Percentiles rank a stretch among this genome's conserved stretches.
Evolutionary conservation across 2,888 invertebrate genomes (phyloP).

Genomic region (Crocallis elinguaria): DNA sequence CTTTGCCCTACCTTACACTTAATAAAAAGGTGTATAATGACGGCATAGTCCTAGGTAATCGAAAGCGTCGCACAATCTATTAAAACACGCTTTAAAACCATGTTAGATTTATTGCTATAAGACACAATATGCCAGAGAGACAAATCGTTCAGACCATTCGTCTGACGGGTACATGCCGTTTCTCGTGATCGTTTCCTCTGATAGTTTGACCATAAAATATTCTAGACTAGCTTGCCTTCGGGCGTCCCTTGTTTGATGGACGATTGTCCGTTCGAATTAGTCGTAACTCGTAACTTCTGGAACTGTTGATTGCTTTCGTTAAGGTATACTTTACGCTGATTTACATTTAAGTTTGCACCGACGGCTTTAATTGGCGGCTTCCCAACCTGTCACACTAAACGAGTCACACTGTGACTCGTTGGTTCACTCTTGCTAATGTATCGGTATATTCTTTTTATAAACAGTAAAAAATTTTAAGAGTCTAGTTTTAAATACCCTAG

Average conservation of each 20-base stretch:
- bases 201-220: conserved; percentile 56
- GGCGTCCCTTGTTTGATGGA: conserved; percentile 42
- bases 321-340: conserved; percentile 3
- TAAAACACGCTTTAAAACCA: conserved; percentile 32
- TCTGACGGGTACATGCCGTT: conserved; percentile 58
- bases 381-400: no score
- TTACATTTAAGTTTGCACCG: background rate
- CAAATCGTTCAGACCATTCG: conserved; percentile 58
- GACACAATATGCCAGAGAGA: conserved; percentile 56
- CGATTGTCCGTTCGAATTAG: conserved; percentile 41
- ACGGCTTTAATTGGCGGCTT: background rate
- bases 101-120: conserved; percentile 42
- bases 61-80: conserved; percentile 36
- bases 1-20: no score
- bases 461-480: no score
- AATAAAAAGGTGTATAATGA: no score
- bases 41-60: background rate
- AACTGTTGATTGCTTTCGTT: conserved; percentile 37
- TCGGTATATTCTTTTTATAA: background rate
- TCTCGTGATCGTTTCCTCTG: conserved; percentile 59
- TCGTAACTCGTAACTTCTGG: conserved; percentile 36
- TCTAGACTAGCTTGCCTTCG: conserved; percentile 47
- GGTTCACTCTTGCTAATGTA: background rate
- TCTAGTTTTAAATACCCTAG: no score
- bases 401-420: no score